Evolutionary conservation across 2,888 invertebrate species (phyloP), one percentile per base, ranked within the genome.

Genomic region (Cheilosia soror): DNA sequence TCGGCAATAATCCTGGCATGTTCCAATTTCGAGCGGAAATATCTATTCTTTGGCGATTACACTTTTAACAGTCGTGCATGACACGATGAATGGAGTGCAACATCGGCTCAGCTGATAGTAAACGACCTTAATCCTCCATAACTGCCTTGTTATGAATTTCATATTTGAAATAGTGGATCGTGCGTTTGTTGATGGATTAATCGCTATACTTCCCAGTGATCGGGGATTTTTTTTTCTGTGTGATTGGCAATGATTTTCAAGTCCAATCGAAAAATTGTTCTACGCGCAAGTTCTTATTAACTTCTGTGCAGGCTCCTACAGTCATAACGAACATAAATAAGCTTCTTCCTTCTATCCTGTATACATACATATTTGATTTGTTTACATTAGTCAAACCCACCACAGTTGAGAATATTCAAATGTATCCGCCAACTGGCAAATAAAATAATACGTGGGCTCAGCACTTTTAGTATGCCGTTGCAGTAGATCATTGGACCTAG

Each of bases 1-100:
- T 65, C 51, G 13, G 13, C 42, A 69, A 53, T 77, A 62, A 77
- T 77, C 77, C 77, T 71, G 71, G 65, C 78, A 42, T 78, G 78
- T 58, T 78, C 78, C 78, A 78, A 65, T 71, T 78, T 33, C 7
- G 29, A 58, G 42, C 69, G 71, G 71, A 78, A 78, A 49, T 57
- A 11, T 13, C 47, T 20, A 49, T 57, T 78, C 65, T 57, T 57
- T 63, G 49, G 62, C 62, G 77, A 76, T 76, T 76, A 73, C 20
- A 20, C 5, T 51, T 27, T 51, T 27, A 5, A 37, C n/a, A 20
- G 40, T 29, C 40, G 58, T n/a, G 40, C 75, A 75, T 75, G 63
- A 65, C 65, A 4, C 0, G 27, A 49, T 58, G 58, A 76, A 75
- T 37, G n/a, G 27, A 37, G 58, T 7, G 51, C 7, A 51, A 25